A percentile compares a stretch with the other conserved stretches of the same genome.
These are phyloP conservation scores for Myotis davidii DNA, from an alignment of 2,113 vertebrate genomes.

Conservation along the genomic window DNA sequence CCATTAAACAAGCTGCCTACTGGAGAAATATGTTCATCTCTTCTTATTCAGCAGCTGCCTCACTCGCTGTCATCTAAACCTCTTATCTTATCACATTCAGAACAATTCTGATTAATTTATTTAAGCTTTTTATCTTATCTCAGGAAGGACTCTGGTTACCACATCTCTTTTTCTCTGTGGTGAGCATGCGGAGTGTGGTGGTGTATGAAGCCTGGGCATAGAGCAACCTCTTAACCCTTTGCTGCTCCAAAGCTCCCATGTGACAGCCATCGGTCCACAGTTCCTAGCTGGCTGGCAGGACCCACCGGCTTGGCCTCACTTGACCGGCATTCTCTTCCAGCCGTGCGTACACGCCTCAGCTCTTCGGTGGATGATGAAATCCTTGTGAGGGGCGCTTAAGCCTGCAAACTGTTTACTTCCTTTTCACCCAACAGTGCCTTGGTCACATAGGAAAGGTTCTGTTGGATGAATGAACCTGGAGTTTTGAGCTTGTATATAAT, in stretches of 20 bases:
- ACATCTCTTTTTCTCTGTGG: constrained; percentile 6
- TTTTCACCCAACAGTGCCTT: not conserved
- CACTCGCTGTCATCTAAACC: not conserved
- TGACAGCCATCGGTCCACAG: not conserved
- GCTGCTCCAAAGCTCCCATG: not conserved
- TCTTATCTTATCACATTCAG: constrained; percentile 52
- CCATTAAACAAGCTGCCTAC: not conserved
- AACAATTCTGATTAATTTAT: constrained; percentile 59
- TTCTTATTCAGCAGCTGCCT: constrained; percentile 33
- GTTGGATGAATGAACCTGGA: not conserved
- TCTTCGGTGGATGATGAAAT: not conserved
- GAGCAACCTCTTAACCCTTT: not conserved
- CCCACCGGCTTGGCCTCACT: not conserved
- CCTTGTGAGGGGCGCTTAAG: not conserved
- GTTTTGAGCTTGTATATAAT: not conserved
- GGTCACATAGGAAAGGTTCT: not conserved
- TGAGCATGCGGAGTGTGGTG: not conserved
- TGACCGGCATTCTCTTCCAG: not conserved
- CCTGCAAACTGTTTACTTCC: not conserved
- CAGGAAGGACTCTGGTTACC: constrained; percentile 41
- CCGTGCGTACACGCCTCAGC: not conserved
- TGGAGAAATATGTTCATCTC: not conserved
- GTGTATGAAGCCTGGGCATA: not conserved
- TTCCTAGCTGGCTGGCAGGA: not conserved
- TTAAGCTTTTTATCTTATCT: constrained; percentile 66